A percentile compares a stretch with the other conserved stretches of the same genome.
phyloP scores from a whole-genome alignment of 2,888 invertebrate genomes.

The Acrobasis suavella region DNA sequence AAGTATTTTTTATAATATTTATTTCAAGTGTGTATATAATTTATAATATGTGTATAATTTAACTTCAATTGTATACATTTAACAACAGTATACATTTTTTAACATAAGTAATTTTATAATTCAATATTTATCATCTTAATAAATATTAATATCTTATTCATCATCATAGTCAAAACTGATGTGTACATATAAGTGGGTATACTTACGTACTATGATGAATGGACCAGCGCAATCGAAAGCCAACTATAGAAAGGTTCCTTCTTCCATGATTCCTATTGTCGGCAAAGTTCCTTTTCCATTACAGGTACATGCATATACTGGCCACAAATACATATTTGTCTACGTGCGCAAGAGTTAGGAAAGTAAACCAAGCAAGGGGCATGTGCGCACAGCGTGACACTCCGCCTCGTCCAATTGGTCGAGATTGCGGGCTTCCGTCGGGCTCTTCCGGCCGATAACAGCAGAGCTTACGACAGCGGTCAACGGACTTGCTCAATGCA shows the following conservation, averaged over 20 bases:
- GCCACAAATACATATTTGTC: background rate
- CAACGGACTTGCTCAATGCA: conserved; percentile 61
- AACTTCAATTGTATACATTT: too few species aligned
- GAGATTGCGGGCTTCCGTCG: conserved; percentile 80
- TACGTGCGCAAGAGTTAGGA: conserved; percentile 40
- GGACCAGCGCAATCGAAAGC: background rate
- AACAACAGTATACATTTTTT: too few species aligned
- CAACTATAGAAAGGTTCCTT: background rate
- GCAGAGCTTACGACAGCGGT: conserved; percentile 62
- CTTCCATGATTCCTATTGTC: background rate
- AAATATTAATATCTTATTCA: too few species aligned
- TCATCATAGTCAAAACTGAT: too few species aligned
- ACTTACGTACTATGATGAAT: background rate
- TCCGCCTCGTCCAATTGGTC: conserved; percentile 73
- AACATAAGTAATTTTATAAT: too few species aligned
- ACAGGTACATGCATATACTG: background rate
- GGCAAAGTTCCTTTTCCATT: background rate
- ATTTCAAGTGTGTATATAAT: too few species aligned
- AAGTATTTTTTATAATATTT: too few species aligned
- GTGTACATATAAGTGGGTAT: too few species aligned
- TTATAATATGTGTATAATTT: too few species aligned
- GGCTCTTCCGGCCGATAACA: conserved; percentile 76
- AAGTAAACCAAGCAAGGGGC: conserved; percentile 54
- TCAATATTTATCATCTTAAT: too few species aligned
- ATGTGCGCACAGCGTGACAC: conserved; percentile 75